phyloP scores from a whole-genome alignment of 2,888 invertebrate species.

The Unio pictorum region DNA sequence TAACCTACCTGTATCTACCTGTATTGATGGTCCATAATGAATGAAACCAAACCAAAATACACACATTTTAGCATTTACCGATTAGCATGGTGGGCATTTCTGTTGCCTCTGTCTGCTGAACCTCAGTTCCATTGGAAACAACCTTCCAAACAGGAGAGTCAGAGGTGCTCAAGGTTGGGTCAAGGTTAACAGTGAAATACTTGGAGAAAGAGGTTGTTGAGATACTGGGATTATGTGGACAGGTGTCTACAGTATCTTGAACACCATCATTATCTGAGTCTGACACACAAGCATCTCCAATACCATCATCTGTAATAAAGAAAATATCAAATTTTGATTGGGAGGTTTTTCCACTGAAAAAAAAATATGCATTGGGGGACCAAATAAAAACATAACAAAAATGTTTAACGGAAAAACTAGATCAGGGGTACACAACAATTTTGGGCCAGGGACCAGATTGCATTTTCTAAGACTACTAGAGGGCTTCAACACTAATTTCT shows the following conservation, averaged over 20 bases:
- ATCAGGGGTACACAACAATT: too few relatives aligned
- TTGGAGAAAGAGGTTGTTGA: slow-evolving; percentile 23
- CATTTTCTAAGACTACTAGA: too few relatives aligned
- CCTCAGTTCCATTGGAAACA: slow-evolving; percentile 35
- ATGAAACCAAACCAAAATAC: not conserved
- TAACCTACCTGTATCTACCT: too few relatives aligned
- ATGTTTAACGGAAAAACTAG: too few relatives aligned
- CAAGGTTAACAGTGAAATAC: slow-evolving; percentile 31
- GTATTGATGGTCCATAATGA: too few relatives aligned
- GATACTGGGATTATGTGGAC: slow-evolving; percentile 73
- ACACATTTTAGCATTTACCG: slow-evolving; percentile 26
- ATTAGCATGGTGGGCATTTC: slow-evolving; percentile 50
- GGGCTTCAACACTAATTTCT: too few relatives aligned
- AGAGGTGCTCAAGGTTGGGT: slow-evolving; percentile 23
- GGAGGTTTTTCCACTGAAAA: too few relatives aligned
- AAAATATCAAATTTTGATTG: too few relatives aligned
- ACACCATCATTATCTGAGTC: slow-evolving; percentile 88
- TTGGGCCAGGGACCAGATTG: too few relatives aligned
- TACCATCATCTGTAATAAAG: slow-evolving; percentile 74
- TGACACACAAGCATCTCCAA: slow-evolving; percentile 87
- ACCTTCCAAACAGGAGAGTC: slow-evolving; percentile 33
- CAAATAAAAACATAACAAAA: too few relatives aligned
- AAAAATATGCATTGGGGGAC: too few relatives aligned
- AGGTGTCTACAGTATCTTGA: slow-evolving; percentile 86
- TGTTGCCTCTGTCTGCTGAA: slow-evolving; percentile 40